Evolutionary conservation across 1,140 invertebrate species (phyloP), one percentile per base, ranked within the genome.

Genomic region (Bilobella aurantiaca): DNA sequence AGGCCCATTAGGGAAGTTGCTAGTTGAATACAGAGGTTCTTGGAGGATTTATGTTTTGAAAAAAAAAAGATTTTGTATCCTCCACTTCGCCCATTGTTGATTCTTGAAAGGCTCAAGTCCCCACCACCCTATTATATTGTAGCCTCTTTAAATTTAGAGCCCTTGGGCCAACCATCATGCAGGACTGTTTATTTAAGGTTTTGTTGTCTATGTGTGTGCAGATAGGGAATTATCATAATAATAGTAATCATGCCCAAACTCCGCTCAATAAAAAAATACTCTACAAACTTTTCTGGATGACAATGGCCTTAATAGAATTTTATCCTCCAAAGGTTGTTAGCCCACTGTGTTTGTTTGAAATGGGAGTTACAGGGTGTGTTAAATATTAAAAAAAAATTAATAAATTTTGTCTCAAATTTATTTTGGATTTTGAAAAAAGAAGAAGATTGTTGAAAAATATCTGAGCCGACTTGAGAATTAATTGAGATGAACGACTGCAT

Each of bases 221-320:
- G 49, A 53, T 53, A 23, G 21, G 23, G 49, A 8, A 53, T 53
- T 53, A 53, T 53, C 49, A 53, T 53, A 53, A 53, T 53, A 53
- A 53, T 53, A 53, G 49, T 53, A 53, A 53, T 53, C 49, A 53
- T 5, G 49, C 14, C 14, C 21, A 53, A 12, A 53, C 14, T 18
- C 49, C 49, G 14, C 25, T 53, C 49, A 53, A 53, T 53, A 53
- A 23, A 8, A 12, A 8, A 12, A 18, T 18, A 12, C 34, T 42
- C 34, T 42, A 8, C 8, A 42, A 18, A 42, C 34, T 42, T 42
- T 42, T n/a, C n/a, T n/a, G n/a, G n/a, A 42, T 42, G 34, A 42
- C 34, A 42, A 42, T 12, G 8, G 18, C 34, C 8, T 12, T 42
- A 42, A n/a, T n/a, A n/a, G n/a, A 18, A 42, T 42, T 42, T 42